phyloP scores from a whole-genome alignment of 1,140 invertebrate species.

The Listronotus bonariensis region DNA sequence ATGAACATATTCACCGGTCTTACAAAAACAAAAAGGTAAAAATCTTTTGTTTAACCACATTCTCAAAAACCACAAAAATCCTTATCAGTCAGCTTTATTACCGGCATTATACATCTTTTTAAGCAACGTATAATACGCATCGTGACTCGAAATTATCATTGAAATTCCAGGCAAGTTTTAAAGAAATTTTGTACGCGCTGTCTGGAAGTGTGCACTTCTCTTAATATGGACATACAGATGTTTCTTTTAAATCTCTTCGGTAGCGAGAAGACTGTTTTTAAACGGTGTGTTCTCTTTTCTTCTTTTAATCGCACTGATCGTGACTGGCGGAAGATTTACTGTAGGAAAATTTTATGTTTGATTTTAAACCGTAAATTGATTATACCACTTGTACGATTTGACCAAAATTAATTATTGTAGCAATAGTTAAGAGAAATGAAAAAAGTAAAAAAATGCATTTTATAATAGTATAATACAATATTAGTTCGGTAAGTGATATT shows the following conservation, averaged over 20 bases:
- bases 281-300: constrained; percentile 2
- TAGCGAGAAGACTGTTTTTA: constrained; percentile 16
- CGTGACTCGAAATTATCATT: constrained; percentile 22
- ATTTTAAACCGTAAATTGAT: too few species aligned
- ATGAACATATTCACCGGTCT: not conserved
- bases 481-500: too few species aligned
- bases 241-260: constrained; percentile 27
- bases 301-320: constrained; percentile 1
- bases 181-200: constrained; percentile 23
- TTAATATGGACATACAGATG: constrained; percentile 30
- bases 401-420: too few species aligned
- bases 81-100: constrained; percentile 5
- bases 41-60: not conserved
- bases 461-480: too few species aligned
- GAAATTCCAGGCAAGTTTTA: constrained; percentile 16
- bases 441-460: too few species aligned
- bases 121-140: not conserved
- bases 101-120: constrained; percentile 12
- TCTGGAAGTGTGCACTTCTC: constrained; percentile 23
- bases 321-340: constrained; percentile 11
- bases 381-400: too few species aligned
- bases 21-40: not conserved
- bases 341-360: not conserved
- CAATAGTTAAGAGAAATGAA: too few species aligned
- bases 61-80: not conserved